A percentile compares a stretch with the other conserved stretches of the same genome.
Evolutionary conservation across 2,113 vertebrate species (phyloP).

Genomic region (Heterocephalus glaber): DNA sequence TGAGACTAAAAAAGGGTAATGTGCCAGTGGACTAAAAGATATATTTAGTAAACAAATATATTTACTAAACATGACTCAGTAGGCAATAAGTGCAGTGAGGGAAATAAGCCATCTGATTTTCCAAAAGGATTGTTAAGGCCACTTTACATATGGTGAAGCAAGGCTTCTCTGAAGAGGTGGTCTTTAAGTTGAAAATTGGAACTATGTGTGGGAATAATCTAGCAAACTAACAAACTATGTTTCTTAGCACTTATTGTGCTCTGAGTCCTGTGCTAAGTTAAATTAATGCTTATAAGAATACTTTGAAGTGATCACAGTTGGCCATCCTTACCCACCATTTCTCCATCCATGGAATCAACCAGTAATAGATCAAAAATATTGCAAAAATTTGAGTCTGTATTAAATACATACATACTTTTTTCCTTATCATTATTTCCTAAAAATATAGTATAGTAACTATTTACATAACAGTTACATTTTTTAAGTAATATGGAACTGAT

Average conservation of each 20-base stretch:
- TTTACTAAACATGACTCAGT: neutral
- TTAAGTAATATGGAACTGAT: neutral
- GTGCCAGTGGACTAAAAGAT: neutral
- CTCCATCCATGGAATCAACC: neutral
- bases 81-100: accelerated
- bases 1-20: neutral
- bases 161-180: neutral
- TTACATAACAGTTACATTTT: neutral
- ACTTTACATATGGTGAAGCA: neutral
- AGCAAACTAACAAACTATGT: neutral
- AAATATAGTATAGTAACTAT: neutral
- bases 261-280: neutral
- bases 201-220: neutral
- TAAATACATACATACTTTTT: neutral
- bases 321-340: too few relatives aligned
- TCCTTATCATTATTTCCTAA: neutral
- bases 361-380: neutral
- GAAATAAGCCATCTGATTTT: neutral
- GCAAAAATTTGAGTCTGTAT: neutral
- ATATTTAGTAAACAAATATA: too few relatives aligned
- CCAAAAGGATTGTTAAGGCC: neutral
- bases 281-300: neutral
- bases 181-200: neutral
- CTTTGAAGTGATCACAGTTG: neutral
- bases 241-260: neutral